Percentiles rank a stretch among this genome's conserved stretches.
phyloP scores from a whole-genome alignment of 2,113 vertebrate species.

The Crotalus viridis region DNA sequence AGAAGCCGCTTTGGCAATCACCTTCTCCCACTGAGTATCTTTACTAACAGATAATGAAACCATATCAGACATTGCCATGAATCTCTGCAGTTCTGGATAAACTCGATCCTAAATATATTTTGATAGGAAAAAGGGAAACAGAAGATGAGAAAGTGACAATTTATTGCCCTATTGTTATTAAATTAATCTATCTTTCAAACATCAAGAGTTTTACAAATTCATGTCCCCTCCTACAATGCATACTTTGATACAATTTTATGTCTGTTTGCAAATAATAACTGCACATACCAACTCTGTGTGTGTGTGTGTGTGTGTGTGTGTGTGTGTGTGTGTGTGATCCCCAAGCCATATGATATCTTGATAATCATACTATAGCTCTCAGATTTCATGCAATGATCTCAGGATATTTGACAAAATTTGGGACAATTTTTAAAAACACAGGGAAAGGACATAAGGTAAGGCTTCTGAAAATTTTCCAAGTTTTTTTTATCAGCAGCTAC shows the following conservation, averaged over 20 bases:
- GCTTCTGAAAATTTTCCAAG: neutral
- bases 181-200: neutral
- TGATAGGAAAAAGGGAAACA: conserved; percentile 6
- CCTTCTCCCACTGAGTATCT: conserved; percentile 88
- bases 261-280: neutral
- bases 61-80: conserved; percentile 76
- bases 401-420: neutral
- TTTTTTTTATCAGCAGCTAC: neutral
- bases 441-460: neutral
- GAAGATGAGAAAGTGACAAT: neutral
- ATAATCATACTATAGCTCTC: neutral
- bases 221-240: neutral
- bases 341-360: neutral
- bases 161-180: neutral
- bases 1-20: conserved; percentile 86
- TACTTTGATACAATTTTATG: neutral
- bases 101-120: conserved; percentile 82
- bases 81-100: conserved; percentile 89
- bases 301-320: neutral
- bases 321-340: neutral
- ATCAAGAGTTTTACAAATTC: conserved; percentile 24
- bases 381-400: neutral
- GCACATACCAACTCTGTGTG: neutral
- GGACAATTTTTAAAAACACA: neutral
- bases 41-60: conserved; percentile 74